phyloP scores from a whole-genome alignment of 2,113 vertebrate species.

The Sapajus apella region DNA sequence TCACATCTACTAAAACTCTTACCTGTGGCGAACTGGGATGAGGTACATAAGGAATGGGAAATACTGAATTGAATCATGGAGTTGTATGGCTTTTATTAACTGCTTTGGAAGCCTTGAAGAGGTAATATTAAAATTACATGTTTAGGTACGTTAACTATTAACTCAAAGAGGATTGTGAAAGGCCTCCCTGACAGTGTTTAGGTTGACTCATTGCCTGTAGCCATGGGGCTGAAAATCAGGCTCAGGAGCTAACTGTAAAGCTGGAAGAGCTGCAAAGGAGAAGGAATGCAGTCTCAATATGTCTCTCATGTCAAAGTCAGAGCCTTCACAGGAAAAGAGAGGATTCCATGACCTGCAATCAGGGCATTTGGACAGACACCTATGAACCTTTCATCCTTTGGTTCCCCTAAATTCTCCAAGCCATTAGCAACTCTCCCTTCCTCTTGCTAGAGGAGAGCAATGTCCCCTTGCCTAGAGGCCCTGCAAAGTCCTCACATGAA shows the following conservation, averaged over 20 bases:
- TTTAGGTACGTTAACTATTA: not conserved
- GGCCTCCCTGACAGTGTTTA: not conserved
- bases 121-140: not conserved
- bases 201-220: not conserved
- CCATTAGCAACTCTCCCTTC: not conserved
- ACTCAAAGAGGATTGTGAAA: not conserved
- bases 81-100: not conserved
- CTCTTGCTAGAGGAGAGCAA: not conserved
- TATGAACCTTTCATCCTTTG: not conserved
- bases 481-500: conserved; percentile 15
- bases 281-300: not conserved
- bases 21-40: not conserved
- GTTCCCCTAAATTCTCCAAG: not conserved
- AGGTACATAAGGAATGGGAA: not conserved
- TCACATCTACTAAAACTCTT: not conserved
- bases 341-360: not conserved
- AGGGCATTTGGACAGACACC: not conserved
- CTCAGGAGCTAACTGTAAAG: not conserved
- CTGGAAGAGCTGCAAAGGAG: not conserved
- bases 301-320: not conserved
- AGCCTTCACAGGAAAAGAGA: not conserved
- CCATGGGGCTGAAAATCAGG: not conserved
- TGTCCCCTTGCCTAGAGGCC: not conserved
- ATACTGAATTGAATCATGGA: not conserved
- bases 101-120: not conserved